Conservation (phyloP, 2,888 invertebrate genomes). For the Ischnura elegans region DNA sequence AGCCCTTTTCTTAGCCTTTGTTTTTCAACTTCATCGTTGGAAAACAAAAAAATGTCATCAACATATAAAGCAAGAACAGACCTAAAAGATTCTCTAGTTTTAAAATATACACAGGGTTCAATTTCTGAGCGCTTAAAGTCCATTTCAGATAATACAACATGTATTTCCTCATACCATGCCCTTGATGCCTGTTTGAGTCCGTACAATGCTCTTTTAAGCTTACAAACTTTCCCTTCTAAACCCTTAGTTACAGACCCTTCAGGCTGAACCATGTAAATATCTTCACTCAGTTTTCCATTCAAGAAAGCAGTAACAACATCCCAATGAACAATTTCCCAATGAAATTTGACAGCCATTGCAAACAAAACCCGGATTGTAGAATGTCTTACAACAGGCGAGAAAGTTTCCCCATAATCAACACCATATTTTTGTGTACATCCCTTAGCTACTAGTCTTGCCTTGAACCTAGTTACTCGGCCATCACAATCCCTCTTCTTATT, state of each 20-base stretch:
- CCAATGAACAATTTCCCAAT: conserved; percentile 68
- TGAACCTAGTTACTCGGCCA: no score
- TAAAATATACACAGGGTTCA: background rate
- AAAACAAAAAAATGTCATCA: no score
- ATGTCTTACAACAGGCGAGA: background rate
- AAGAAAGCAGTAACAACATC: conserved; percentile 74
- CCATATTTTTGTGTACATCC: no score
- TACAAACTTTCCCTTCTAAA: background rate
- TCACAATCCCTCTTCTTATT: no score
- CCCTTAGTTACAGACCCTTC: background rate
- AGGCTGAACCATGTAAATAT: background rate
- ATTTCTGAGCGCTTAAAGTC: background rate
- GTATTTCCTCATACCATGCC: background rate
- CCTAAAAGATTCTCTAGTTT: no score
- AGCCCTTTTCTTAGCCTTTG: no score
- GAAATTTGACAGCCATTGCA: conserved; percentile 71
- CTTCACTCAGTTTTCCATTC: conserved; percentile 71
- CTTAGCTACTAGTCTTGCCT: no score
- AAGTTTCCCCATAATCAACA: no score
- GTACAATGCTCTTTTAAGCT: background rate
- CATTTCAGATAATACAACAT: background rate
- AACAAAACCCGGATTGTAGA: conserved; percentile 72
- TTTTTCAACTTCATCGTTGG: no score
- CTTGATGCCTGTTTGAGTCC: background rate
- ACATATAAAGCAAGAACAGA: no score